phyloP scores from a whole-genome alignment of 2,888 invertebrate species.

The Pachliopta kotzebuea region DNA sequence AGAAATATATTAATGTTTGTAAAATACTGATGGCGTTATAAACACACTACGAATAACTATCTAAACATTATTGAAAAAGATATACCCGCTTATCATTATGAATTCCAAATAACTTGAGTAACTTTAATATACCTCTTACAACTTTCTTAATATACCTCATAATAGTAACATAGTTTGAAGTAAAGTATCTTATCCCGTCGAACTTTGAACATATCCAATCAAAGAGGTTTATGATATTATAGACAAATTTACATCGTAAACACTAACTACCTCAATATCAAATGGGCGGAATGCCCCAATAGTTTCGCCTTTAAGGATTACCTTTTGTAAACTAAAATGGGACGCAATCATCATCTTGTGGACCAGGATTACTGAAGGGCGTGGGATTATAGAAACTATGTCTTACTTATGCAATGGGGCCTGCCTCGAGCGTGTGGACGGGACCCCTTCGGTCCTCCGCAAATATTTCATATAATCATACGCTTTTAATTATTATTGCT shows the following conservation, averaged over 20 bases:
- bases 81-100: too few species aligned
- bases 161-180: constrained; percentile 31
- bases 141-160: constrained; percentile 9
- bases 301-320: constrained; percentile 76
- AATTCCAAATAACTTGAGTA: too few species aligned
- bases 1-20: too few species aligned
- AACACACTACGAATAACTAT: too few species aligned
- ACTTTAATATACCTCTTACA: background rate
- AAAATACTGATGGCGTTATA: too few species aligned
- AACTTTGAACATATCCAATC: constrained; percentile 68
- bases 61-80: too few species aligned
- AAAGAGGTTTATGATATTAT: constrained; percentile 78
- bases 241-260: constrained; percentile 77
- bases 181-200: constrained; percentile 52
- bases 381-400: constrained; percentile 49
- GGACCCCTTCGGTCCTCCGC: constrained; percentile 69
- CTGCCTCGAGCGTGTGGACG: constrained; percentile 56
- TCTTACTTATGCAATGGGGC: constrained; percentile 48
- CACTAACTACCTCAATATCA: constrained; percentile 61
- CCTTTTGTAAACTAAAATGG: constrained; percentile 79
- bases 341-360: constrained; percentile 77
- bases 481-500: constrained; percentile 80
- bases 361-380: constrained; percentile 71
- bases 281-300: constrained; percentile 67
- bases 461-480: constrained; percentile 78